Percentiles rank a stretch among this genome's conserved stretches.
Evolutionary conservation across 2,888 invertebrate genomes (phyloP).

Genomic region (Dynastes tityus): DNA sequence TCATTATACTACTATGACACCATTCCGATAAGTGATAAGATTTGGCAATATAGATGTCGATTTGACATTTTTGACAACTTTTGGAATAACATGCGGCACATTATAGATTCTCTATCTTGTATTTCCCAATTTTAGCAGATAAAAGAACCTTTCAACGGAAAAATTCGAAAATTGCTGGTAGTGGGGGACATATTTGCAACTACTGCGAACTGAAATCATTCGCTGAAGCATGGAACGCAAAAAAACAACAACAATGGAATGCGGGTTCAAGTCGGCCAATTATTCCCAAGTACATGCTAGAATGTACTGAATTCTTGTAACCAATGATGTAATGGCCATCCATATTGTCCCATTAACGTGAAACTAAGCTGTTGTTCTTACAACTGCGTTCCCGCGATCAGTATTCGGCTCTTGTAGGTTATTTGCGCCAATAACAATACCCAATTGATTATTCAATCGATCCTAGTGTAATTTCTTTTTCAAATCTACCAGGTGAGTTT

Average conservation of each 20-base stretch:
- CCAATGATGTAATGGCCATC: slow-evolving; percentile 4
- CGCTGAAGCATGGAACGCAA: neutral
- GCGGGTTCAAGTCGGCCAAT: neutral
- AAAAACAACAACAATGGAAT: neutral
- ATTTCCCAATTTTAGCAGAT: too few species aligned
- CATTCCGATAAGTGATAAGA: too few species aligned
- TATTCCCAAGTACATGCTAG: slow-evolving; percentile 7
- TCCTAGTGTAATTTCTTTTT: neutral
- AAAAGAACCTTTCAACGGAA: too few species aligned
- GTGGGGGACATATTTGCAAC: neutral
- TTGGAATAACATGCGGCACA: too few species aligned
- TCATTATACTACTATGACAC: too few species aligned
- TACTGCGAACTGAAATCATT: neutral
- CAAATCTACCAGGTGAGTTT: neutral
- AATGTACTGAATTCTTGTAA: slow-evolving; percentile 1
- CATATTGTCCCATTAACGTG: neutral
- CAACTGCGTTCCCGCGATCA: neutral
- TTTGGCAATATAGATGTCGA: too few species aligned
- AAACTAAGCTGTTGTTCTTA: neutral
- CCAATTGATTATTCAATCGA: slow-evolving; percentile 16
- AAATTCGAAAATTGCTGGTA: too few species aligned
- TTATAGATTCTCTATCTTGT: too few species aligned
- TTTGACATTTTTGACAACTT: too few species aligned
- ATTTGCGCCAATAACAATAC: slow-evolving; percentile 1
- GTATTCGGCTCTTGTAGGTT: neutral